Percentiles rank a stretch among this genome's conserved stretches.
These are phyloP conservation scores for Hirtodrosophila confusa DNA, from an alignment of 2,888 invertebrate species.

Conservation along the genomic window DNA sequence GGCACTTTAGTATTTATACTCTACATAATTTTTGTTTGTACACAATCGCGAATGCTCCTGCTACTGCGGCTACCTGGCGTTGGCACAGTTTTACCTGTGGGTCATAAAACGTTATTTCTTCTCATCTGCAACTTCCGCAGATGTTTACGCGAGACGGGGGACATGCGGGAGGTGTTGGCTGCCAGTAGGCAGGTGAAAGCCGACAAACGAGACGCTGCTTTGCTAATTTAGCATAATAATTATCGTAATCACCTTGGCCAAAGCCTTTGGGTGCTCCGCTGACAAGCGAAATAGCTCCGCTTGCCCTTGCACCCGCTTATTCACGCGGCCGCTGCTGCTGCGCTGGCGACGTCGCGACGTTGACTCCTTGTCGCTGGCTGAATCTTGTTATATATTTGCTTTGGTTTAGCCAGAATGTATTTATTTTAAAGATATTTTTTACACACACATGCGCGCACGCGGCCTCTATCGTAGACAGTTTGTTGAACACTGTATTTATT, in stretches of 20 bases:
- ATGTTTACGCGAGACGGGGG: conserved; percentile 35
- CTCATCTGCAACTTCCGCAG: conserved; percentile 31
- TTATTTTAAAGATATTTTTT: conserved; percentile 37
- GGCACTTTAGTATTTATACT: conserved; percentile 51
- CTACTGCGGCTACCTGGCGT: conserved; percentile 36
- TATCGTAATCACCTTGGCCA: conserved; percentile 63
- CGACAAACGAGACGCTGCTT: conserved; percentile 39
- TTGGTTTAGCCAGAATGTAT: conserved; percentile 36
- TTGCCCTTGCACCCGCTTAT: conserved; percentile 56
- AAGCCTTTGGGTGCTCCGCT: conserved; percentile 66
- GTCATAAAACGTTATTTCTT: conserved; percentile 41
- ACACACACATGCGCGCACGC: conserved; percentile 57
- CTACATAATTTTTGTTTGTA: conserved; percentile 12
- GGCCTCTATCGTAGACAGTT: conserved; percentile 51
- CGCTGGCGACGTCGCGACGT: conserved; percentile 58
- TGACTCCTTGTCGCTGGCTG: conserved; percentile 51
- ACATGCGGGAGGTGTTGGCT: conserved; percentile 1
- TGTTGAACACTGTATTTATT: conserved; percentile 80
- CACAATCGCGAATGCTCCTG: conserved; percentile 18
- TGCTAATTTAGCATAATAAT: conserved; percentile 51
- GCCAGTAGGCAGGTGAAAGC: conserved; percentile 40
- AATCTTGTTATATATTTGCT: conserved; percentile 59
- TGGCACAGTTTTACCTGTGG: conserved; percentile 38
- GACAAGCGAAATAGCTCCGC: conserved; percentile 27
- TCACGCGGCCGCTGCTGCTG: conserved; percentile 67